A percentile compares a stretch with the other conserved stretches of the same genome.
phyloP scores from a whole-genome alignment of 2,113 vertebrate species.

The Ondatra zibethicus region DNA sequence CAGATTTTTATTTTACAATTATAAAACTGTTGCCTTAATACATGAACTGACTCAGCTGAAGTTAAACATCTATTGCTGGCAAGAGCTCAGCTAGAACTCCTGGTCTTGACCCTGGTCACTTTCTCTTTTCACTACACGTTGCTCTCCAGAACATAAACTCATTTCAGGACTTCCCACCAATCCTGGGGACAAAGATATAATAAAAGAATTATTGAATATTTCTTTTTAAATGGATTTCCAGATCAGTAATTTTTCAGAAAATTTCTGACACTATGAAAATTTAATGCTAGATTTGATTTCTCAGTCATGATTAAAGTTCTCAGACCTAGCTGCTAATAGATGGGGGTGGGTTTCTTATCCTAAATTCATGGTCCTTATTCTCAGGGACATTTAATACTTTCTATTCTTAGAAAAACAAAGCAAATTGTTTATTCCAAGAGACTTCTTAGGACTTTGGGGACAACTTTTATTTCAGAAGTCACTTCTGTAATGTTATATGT shows the following conservation, averaged over 20 bases:
- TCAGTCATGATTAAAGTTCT: constrained; percentile 42
- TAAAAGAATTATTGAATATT: constrained; percentile 22
- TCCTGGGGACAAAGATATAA: background rate
- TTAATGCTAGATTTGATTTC: constrained; percentile 50
- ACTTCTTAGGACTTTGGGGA: constrained; percentile 16
- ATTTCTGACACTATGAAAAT: constrained; percentile 22
- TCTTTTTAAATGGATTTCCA: constrained; percentile 53
- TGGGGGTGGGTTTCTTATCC: constrained; percentile 51
- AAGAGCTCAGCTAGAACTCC: background rate
- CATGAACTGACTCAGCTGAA: constrained; percentile 26
- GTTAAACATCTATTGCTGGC: background rate
- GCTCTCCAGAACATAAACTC: background rate
- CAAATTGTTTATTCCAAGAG: constrained; percentile 63
- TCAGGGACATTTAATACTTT: constrained; percentile 55
- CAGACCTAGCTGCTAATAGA: constrained; percentile 29
- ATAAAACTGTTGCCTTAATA: background rate
- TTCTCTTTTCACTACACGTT: constrained; percentile 7
- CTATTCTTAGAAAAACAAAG: constrained; percentile 74
- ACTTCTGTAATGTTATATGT: constrained; percentile 46
- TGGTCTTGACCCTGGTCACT: constrained; percentile 28
- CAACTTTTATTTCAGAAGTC: constrained; percentile 53
- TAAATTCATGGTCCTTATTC: constrained; percentile 61
- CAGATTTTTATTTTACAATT: constrained; percentile 37
- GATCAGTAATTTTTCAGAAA: constrained; percentile 49
- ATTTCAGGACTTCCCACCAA: background rate